Evolutionary conservation across 2,888 invertebrate genomes (phyloP), one percentile per base, ranked within the genome.

Genomic region (Reticulitermes lucifugus): DNA sequence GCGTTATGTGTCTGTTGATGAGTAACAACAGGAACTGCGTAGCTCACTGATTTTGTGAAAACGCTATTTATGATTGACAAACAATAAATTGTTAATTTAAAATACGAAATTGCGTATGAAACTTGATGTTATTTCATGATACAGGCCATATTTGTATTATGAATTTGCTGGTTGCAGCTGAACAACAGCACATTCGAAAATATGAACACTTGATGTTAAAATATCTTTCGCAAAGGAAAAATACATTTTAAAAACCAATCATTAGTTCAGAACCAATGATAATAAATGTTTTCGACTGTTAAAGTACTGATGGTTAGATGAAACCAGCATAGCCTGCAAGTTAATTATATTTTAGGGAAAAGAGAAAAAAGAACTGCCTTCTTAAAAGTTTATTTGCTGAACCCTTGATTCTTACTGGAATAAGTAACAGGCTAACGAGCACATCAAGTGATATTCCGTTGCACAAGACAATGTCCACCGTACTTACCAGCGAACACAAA

Each of bases 321-420:
- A 55, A 55, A 80, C 35, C 80, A 35, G 35, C 60, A 60, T 59
- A 80, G n/a, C 80, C 21, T 41, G 59, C 35, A 29, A 60, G 60
- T 80, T 80, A 80, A 60, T 80, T 80, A 80, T 35, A 80, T 80
- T 80, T 80, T 60, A 55, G 25, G 46, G 12, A 70, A 35, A 35
- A 35, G 2, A 25, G 18, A 18, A 4, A 73, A 41, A 73, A 73
- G 41, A 73, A 41, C 70, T 41, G 1, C 0, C 10, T 73, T 73
- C 41, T 4, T 41, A 22, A 35, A 29, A 14, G 3, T 73, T 41
- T 73, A 41, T 12, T 1, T 55, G 1, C 14, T 18, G 4, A 14
- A 55, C 55, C 2, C 35, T 18, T 29, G 73, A 73, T 41, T 41
- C 41, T 73, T 73, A 73, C n/a, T 73, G 73, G 25, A 73, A 73